phyloP scores from a whole-genome alignment of 2,888 invertebrate genomes.

The Eupithecia centaureata region DNA sequence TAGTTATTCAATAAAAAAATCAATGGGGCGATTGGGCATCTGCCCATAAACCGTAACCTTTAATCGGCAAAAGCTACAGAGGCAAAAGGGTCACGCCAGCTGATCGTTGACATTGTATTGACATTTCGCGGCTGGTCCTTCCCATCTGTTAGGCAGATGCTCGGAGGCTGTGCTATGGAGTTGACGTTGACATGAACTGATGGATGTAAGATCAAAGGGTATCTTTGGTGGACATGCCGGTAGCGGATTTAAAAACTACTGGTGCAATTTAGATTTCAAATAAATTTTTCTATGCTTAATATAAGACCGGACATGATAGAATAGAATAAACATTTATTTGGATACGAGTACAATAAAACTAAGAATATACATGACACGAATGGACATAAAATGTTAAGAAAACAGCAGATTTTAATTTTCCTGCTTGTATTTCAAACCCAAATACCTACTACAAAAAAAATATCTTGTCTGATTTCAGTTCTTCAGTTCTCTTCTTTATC shows the following conservation, averaged over 20 bases:
- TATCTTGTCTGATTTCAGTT: background rate
- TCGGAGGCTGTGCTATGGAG: background rate
- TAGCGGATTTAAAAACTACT: background rate
- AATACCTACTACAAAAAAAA: too few species aligned
- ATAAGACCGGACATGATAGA: background rate
- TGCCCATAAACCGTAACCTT: constrained; percentile 5
- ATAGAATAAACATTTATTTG: too few species aligned
- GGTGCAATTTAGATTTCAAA: background rate
- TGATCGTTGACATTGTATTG: constrained; percentile 26
- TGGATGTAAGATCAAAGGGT: background rate
- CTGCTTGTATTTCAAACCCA: too few species aligned
- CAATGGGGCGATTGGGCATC: background rate
- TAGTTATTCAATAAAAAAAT: too few species aligned
- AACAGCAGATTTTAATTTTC: too few species aligned
- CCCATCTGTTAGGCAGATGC: background rate
- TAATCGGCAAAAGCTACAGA: background rate
- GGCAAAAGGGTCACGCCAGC: constrained; percentile 4
- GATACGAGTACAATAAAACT: too few species aligned
- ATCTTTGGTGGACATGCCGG: background rate
- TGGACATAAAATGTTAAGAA: too few species aligned
- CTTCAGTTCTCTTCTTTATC: background rate
- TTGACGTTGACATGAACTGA: too few species aligned
- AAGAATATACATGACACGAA: too few species aligned
- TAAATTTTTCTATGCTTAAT: background rate
- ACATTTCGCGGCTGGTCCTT: background rate